Evolutionary conservation across 2,888 invertebrate genomes (phyloP), one percentile per base, ranked within the genome.

Genomic region (Oscheius sp.): DNA sequence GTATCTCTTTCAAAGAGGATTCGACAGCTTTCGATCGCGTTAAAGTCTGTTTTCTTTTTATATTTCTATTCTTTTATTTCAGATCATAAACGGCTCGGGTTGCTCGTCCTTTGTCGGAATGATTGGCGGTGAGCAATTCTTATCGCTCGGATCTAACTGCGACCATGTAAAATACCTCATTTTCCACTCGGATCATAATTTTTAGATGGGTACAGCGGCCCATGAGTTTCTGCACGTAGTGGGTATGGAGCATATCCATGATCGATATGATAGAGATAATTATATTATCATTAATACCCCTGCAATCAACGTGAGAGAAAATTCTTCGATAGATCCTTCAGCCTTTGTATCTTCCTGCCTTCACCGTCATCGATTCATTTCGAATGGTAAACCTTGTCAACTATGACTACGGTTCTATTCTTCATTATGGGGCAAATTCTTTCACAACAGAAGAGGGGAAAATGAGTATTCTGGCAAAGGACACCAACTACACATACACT

Each of bases 391-490:
- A 41, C 20, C 28, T 59, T 1, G 59, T 59, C 38, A 71, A 67
- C 0, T 80, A 80, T 49, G 80, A 80, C 50, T 47, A 47, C 22
- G 47, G 32, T 1, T 33, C 17, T 17, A 17, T 30, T 33, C 20
- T 32, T 9, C 54, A 61, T 12, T 47, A 30, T 9, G 9, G 9
- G 28, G 22, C 41, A 6, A 47, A 47, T 47, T 20, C 26, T 12
- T 47, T 59, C 59, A 44, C 59, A 0, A 49, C 68, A 2, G 30
- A 33, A 12, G 66, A 65, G 28, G 65, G 65, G 2, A 47, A 54
- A 6, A 57, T 57, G 2, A 72, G 68, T 3, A 72, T 67, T 17
- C 33, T 57, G 8, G 26, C 68, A 4, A 68, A 61, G 41, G 24
- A 44, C 22, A 45, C 67, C 14, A 49, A 49, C 45, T 67, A 67